Evolutionary conservation across 2,797 vertebrate species (phyloP).

Genomic region (Crypturellus tataupa): DNA sequence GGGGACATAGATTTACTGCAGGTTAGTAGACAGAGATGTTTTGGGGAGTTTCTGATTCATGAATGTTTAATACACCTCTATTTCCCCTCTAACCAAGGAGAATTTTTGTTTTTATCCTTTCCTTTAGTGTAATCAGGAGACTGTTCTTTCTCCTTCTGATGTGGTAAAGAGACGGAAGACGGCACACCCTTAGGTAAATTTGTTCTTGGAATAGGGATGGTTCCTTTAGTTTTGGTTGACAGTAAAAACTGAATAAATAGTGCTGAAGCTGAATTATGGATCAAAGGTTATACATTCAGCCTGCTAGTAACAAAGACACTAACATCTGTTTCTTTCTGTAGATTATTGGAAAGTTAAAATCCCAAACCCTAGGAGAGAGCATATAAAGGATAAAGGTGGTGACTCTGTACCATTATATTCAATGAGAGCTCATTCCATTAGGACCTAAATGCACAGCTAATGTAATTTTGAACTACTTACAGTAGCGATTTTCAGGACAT

Average conservation of each 20-base stretch:
- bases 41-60: not conserved
- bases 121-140: not conserved
- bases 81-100: not conserved
- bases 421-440: not conserved
- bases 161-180: not conserved
- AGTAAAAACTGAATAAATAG: not conserved
- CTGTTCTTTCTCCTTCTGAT: not conserved
- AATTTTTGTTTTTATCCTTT: not conserved
- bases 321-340: not conserved
- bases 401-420: not conserved
- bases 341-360: not conserved
- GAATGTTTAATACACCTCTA: not conserved
- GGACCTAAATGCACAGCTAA: not conserved
- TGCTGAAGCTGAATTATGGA: not conserved
- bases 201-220: not conserved
- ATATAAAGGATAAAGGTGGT: not conserved
- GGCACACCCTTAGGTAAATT: not conserved
- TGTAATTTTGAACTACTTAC: not conserved
- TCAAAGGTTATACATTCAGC: not conserved
- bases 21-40: not conserved
- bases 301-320: not conserved
- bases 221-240: not conserved
- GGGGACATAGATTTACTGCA: not conserved
- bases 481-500: not conserved
- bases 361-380: not conserved